A percentile compares a stretch with the other conserved stretches of the same genome.
These are phyloP conservation scores for Orthosia cruda DNA, from an alignment of 2,888 invertebrate species.

Conservation along the genomic window DNA sequence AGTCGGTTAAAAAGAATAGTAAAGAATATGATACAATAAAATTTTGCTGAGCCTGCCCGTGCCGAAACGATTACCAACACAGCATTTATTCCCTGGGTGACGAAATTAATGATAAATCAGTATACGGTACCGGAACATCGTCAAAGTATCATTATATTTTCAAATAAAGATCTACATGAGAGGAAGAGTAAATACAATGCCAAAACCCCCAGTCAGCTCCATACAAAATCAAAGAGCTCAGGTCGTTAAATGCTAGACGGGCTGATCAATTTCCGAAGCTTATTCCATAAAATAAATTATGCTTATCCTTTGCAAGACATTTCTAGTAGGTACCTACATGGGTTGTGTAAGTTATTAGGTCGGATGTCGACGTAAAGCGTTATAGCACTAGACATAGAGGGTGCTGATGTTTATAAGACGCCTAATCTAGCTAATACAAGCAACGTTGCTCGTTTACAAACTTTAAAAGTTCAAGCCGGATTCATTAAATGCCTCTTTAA, in stretches of 20 bases:
- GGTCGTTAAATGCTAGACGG: conserved; percentile 18
- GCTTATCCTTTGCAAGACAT: no score
- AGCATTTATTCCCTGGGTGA: no score
- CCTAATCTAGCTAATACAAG: neutral
- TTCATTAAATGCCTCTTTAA: no score
- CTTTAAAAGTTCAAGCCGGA: neutral
- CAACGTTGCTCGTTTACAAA: neutral
- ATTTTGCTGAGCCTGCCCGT: no score
- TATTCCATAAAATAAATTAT: conserved; percentile 40
- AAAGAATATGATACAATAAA: no score
- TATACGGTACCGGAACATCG: no score
- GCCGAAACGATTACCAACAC: no score
- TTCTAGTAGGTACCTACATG: conserved; percentile 17
- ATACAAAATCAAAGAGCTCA: conserved; percentile 42
- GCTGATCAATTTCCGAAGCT: conserved; percentile 35
- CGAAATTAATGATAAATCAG: no score
- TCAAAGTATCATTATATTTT: neutral
- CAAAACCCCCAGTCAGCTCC: conserved; percentile 15
- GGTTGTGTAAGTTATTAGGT: conserved; percentile 29
- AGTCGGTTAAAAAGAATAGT: no score
- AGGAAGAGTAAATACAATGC: conserved; percentile 28
- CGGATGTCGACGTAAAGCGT: neutral
- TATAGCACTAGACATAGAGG: neutral
- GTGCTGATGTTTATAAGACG: no score
- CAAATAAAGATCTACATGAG: conserved; percentile 8